A percentile compares a stretch with the other conserved stretches of the same genome.
Conservation (phyloP, 2,797 vertebrate species). For the Psittacula derbiana region DNA sequence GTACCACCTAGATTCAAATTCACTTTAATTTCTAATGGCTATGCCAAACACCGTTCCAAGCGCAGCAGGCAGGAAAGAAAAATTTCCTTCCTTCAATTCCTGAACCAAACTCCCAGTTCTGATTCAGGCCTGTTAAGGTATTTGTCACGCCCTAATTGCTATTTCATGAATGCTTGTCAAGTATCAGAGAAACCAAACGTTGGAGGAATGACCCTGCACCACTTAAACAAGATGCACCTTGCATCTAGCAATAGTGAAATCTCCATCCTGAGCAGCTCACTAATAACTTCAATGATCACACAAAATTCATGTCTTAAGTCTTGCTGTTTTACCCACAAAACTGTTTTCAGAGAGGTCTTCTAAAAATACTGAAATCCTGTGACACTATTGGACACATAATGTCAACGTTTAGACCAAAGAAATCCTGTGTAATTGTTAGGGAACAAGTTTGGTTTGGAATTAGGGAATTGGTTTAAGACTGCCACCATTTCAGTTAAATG, state of each 20-base stretch:
- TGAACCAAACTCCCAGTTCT: background rate
- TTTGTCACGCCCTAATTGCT: background rate
- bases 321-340: background rate
- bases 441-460: background rate
- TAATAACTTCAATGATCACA: too few species aligned
- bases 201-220: background rate
- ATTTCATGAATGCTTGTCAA: background rate
- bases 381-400: background rate
- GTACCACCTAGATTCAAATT: background rate
- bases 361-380: background rate
- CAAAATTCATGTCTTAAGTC: accelerated
- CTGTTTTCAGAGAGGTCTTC: background rate
- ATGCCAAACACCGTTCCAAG: background rate
- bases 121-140: background rate
- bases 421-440: background rate
- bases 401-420: background rate
- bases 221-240: background rate
- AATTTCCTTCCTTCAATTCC: background rate
- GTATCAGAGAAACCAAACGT: background rate
- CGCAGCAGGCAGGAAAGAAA: background rate
- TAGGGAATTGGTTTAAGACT: background rate
- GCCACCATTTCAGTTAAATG: background rate
- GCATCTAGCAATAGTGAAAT: background rate
- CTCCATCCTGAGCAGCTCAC: background rate
- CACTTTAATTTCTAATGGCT: background rate